Evolutionary conservation across 2,888 invertebrate genomes (phyloP), one percentile per base, ranked within the genome.

Genomic region (Scrobipalpa atriplicella): DNA sequence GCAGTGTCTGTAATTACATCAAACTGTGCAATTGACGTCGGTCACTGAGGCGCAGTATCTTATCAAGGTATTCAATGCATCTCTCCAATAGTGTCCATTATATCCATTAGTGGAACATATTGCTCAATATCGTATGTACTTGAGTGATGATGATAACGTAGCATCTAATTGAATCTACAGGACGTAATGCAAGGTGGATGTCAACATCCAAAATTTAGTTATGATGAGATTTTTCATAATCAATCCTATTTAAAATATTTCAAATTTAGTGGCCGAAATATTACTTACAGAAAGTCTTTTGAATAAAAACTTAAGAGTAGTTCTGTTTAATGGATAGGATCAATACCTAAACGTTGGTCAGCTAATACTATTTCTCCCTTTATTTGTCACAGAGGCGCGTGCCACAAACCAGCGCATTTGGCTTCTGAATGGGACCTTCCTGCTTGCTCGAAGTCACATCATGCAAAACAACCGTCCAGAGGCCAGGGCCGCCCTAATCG

Each of bases 391-490:
- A 92, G 92, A 88, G 71, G 82, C 90, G 0, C 83, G 89, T 18
- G 73, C 80, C 6, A 72, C 83, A 0, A 79, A 83, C 54, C 83
- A 85, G 66, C 81, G 77, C 1, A 74, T 78, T 29, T 92, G 92
- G 92, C 73, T 87, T 29, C 69, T 92, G 10, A 92, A 92, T 66
- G 83, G 86, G 0, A 79, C 83, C 0, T 92, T 92, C 69, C 76
- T 91, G 13, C 72, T 91, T 62, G 89, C 90, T 2, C 85, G 89
- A 11, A 86, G 90, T 70, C 89, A 92, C 68, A 76, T 92, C 19
- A 81, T 87, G 8, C 90, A 89, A 70, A 91, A 89, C 72, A 92
- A 92, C 68, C 77, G 91, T 0, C 86, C 91, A 0, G 91, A 92
- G 72, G 84, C 88, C 0, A 78, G 90, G 1, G 90, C 89, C 0